phyloP scores from a whole-genome alignment of 2,888 invertebrate species.

The Papilio gigon region DNA sequence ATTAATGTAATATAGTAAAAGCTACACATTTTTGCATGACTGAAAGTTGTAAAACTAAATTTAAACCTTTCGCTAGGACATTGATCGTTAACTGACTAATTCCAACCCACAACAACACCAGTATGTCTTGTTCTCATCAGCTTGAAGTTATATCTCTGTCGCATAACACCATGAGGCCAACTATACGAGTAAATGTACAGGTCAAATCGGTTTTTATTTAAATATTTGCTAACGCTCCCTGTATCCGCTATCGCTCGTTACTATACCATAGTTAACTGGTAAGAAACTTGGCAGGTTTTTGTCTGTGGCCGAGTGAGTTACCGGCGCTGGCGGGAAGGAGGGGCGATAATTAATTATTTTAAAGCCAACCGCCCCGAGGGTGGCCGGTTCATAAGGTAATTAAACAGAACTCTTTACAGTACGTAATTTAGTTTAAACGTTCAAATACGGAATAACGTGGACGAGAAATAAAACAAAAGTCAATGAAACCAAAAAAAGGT shows the following conservation, averaged over 20 bases:
- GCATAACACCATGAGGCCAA: too few species aligned
- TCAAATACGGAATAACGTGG: background rate
- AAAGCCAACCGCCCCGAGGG: slow-evolving; percentile 43
- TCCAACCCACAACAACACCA: too few species aligned
- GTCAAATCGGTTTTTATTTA: background rate
- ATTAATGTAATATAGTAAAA: background rate
- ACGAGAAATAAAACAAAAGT: background rate
- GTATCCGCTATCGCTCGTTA: background rate
- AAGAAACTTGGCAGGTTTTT: slow-evolving; percentile 28
- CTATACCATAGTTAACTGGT: background rate
- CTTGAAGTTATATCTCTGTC: too few species aligned
- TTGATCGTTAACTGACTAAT: too few species aligned
- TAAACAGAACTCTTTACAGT: slow-evolving; percentile 21
- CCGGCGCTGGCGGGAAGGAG: slow-evolving; percentile 23
- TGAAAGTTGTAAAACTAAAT: too few species aligned
- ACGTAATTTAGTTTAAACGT: slow-evolving; percentile 14
- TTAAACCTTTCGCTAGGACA: too few species aligned
- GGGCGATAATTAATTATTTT: slow-evolving; percentile 43
- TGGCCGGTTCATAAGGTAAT: slow-evolving; percentile 36
- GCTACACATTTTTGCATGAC: too few species aligned
- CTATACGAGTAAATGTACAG: too few species aligned
- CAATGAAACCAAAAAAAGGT: too few species aligned
- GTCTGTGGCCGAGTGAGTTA: slow-evolving; percentile 36
- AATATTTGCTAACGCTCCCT: background rate
- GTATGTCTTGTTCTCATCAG: too few species aligned